Evolutionary conservation across 2,888 invertebrate genomes (phyloP).

Genomic region (Luperina testacea): DNA sequence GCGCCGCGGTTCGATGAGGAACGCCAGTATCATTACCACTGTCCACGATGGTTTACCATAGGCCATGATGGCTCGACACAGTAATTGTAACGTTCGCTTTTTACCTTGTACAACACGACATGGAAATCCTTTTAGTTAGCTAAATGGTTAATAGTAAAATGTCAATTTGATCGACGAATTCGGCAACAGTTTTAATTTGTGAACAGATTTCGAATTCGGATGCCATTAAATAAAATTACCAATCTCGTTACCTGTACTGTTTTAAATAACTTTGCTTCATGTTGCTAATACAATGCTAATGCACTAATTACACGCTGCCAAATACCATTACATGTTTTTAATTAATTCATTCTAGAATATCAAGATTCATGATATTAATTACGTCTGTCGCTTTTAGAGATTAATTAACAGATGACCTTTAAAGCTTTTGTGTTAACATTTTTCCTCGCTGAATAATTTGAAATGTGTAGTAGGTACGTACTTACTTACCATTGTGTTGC

Average conservation of each 20-base stretch:
- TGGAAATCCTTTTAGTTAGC: constrained; percentile 44
- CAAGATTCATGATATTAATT: constrained; percentile 38
- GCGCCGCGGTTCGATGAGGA: constrained; percentile 50
- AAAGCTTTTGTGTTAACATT: constrained; percentile 19
- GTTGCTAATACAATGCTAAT: too few relatives aligned
- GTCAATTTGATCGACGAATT: constrained; percentile 27
- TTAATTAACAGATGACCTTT: constrained; percentile 49
- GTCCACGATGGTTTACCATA: constrained; percentile 25
- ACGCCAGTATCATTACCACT: constrained; percentile 27
- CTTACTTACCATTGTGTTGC: constrained; percentile 29
- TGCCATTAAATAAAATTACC: neutral
- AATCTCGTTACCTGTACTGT: constrained; percentile 1
- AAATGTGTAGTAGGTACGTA: constrained; percentile 20
- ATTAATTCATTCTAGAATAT: constrained; percentile 42
- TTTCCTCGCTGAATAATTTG: constrained; percentile 33
- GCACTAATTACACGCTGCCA: constrained; percentile 46
- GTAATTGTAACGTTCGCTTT: constrained; percentile 44
- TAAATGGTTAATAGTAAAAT: constrained; percentile 33
- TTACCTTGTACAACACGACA: constrained; percentile 31
- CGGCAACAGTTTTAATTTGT: constrained; percentile 20
- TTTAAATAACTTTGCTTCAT: constrained; percentile 19
- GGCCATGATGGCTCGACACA: constrained; percentile 22
- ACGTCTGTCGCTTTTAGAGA: constrained; percentile 31
- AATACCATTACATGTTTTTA: constrained; percentile 42
- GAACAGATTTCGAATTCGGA: constrained; percentile 16